These are phyloP conservation scores for Leptopilina myrica DNA, from an alignment of 2,888 invertebrate species.

Conservation along the genomic window DNA sequence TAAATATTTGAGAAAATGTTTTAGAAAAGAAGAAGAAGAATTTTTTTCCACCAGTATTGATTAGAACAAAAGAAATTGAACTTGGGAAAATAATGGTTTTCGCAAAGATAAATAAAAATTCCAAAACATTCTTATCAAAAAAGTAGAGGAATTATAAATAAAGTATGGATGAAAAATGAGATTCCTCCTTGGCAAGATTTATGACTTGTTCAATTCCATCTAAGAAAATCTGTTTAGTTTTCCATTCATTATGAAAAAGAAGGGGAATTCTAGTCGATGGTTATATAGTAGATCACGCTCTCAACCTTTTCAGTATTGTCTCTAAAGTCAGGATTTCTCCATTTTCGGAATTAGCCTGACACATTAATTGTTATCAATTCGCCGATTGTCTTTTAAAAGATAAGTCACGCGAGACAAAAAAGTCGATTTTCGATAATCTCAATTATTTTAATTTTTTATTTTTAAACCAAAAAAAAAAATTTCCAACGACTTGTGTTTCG, in stretches of 20 bases:
- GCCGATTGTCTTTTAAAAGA: constrained; percentile 10
- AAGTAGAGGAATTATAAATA: background rate
- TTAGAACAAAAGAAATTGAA: background rate
- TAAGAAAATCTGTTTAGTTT: constrained; percentile 64
- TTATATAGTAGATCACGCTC: constrained; percentile 71
- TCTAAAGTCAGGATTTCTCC: constrained; percentile 66
- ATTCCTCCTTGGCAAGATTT: background rate
- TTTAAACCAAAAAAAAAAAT: background rate
- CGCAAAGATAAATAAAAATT: background rate
- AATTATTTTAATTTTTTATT: too few relatives aligned
- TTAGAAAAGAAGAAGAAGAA: background rate
- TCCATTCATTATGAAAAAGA: constrained; percentile 55
- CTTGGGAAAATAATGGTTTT: too few relatives aligned
- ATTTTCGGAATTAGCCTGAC: constrained; percentile 51
- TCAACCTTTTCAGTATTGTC: constrained; percentile 71
- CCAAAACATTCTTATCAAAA: background rate
- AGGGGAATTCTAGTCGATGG: constrained; percentile 65
- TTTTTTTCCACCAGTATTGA: background rate
- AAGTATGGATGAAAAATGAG: background rate
- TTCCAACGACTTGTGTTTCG: constrained; percentile 10
- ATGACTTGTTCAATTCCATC: constrained; percentile 8
- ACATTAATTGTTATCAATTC: background rate
- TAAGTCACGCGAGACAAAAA: constrained; percentile 13
- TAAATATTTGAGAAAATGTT: background rate
- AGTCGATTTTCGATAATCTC: background rate